Evolutionary conservation across 2,888 invertebrate species (phyloP), one percentile per base, ranked within the genome.

Genomic region (Eupithecia tripunctaria): DNA sequence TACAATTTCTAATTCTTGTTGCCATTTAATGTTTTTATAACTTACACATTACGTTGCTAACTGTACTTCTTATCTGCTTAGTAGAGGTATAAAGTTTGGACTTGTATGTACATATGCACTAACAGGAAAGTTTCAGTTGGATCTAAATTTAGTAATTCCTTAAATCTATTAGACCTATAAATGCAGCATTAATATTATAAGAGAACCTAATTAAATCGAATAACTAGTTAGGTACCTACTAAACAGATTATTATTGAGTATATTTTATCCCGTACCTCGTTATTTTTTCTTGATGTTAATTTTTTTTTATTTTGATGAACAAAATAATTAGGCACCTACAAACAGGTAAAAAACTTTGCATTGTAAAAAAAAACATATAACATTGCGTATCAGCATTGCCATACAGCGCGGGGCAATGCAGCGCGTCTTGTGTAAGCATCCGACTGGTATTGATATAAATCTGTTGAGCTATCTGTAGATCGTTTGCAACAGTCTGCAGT

Each of bases 11-110:
- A n/a, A n/a, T n/a, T n/a, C n/a, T n/a, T n/a, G n/a, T n/a, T n/a
- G n/a, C n/a, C n/a, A n/a, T n/a, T n/a, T n/a, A n/a, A n/a, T n/a
- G n/a, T n/a, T n/a, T n/a, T n/a, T n/a, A n/a, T n/a, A n/a, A n/a
- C n/a, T n/a, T 32, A 32, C 12, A n/a, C n/a, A 32, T 63, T 63
- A 21, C 38, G 68, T 68, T 18, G 27, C 10, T 14, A 41, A 68
- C n/a, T 68, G 68, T 68, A 68, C 68, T 27, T 41, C 36, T 60
- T 27, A 68, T 68, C 29, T 43, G 15, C 21, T 21, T 18, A n/a
- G 36, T 21, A 38, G 32, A 47, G 21, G 27, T 32, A 69, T 41
- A 43, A 43, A 62, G 62, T 63, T 69, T 32, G 29, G 47, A 41
- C 47, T 6, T 32, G 32, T 62, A 62, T 29, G 21, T 18, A n/a